Evolutionary conservation across 2,113 vertebrate species (phyloP), one percentile per base, ranked within the genome.

Genomic region (Stegostoma tigrinum): DNA sequence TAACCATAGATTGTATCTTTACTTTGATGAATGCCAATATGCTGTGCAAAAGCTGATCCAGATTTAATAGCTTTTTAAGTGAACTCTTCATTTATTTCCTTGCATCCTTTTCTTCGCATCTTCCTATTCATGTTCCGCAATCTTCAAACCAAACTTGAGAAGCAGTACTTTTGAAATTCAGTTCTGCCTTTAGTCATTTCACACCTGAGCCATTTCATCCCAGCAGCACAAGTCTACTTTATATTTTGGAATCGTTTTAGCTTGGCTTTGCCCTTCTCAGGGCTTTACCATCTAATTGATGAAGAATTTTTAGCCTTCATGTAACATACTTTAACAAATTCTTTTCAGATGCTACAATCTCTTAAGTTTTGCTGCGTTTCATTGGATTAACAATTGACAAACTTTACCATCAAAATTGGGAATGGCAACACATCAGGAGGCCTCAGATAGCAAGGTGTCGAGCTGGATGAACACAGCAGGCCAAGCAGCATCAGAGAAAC

Each of bases 381-480:
- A 64, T 91, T 91, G 55, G 34, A 66, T 66, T 66, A 91, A 17
- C 55, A 64, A 64, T 91, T 66, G 55, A 38, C 89, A 91, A 91
- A 91, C 34, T 91, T 34, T 17, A 38, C 89, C 55, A 55, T 91
- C 52, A 91, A 64, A 91, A 64, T 91, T 91, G 61, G 89, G 38
- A 91, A 91, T 91, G 64, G 66, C 89, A 91, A 66, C 89, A 91
- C 55, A 91, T 30, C n/a, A 91, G 89, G 89, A 91, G 66, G 89
- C 30, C 14, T 7, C 5, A 48, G 48, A 48, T 45, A 45, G 3
- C 48, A 48, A 45, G 48, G 48, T 48, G 2, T 48, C 2, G 1
- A 48, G 45, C 48, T 48, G 48, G 48, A 48, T 48, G 45, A 45
- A 48, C 48, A 48, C 48, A 48, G 48, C 48, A 48, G 48, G 48